phyloP scores from a whole-genome alignment of 2,113 vertebrate genomes.

The Falcunculus frontatus region DNA sequence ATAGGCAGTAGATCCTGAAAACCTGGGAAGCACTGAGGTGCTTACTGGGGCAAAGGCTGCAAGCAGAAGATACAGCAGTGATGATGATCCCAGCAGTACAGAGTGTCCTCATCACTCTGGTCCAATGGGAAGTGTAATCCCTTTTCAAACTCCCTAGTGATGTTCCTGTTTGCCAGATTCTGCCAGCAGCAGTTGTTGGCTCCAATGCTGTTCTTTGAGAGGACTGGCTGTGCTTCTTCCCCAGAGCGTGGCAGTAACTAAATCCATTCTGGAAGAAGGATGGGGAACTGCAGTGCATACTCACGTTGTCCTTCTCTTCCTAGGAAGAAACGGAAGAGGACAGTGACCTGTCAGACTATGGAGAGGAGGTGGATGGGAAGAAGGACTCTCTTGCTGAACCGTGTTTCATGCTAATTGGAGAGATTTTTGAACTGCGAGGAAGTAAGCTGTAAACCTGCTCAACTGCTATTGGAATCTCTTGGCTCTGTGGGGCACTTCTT shows the following conservation, averaged over 20 bases:
- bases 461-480: neutral
- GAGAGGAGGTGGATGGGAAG: slow-evolving; percentile 88
- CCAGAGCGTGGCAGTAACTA: neutral
- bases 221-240: neutral
- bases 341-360: slow-evolving; percentile 91
- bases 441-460: slow-evolving; percentile 78
- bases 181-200: neutral
- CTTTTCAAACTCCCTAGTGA: neutral
- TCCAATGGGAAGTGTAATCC: neutral
- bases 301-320: neutral
- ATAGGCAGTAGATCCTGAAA: neutral
- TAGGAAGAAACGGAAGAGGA: slow-evolving; percentile 85
- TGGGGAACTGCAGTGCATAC: neutral
- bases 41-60: neutral
- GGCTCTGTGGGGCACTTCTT: neutral
- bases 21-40: neutral
- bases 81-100: neutral
- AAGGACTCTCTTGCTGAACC: slow-evolving; percentile 93
- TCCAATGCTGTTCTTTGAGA: neutral
- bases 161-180: neutral
- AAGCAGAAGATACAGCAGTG: neutral
- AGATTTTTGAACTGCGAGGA: slow-evolving; percentile 98
- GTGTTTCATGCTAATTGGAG: slow-evolving; percentile 97
- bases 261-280: neutral
- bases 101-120: neutral